Conservation (phyloP, 2,113 vertebrate genomes). For the Lepidothrix coronata region DNA sequence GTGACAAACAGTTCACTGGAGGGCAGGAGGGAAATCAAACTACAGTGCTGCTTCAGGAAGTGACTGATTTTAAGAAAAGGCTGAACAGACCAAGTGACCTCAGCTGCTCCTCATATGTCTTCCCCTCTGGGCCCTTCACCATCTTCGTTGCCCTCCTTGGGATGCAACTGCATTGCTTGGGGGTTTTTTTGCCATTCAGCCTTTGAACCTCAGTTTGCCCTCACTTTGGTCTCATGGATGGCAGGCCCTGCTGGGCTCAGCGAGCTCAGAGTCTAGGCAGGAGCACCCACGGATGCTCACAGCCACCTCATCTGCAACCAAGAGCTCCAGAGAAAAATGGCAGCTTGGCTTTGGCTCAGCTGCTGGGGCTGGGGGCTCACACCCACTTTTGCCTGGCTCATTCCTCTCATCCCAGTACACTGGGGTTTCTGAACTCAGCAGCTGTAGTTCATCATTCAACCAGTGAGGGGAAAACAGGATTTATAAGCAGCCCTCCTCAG, state of each 20-base stretch:
- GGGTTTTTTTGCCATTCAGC: not conserved
- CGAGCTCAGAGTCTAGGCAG: accelerated
- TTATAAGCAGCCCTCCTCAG: not conserved
- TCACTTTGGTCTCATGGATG: not conserved
- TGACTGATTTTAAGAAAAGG: not conserved
- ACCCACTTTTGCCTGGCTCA: accelerated
- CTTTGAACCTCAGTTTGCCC: not conserved
- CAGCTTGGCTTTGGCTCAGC: not conserved
- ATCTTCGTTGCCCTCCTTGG: not conserved
- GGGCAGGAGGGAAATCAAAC: not conserved
- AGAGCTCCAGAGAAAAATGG: not conserved
- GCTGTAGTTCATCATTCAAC: not conserved
- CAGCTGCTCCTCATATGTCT: not conserved
- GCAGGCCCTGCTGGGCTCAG: not conserved
- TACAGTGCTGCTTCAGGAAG: not conserved
- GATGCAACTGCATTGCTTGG: not conserved
- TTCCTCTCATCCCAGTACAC: not conserved
- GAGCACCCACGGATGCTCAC: accelerated
- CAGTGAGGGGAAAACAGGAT: not conserved
- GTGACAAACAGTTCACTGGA: not conserved
- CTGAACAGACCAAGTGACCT: not conserved
- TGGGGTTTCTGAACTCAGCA: accelerated
- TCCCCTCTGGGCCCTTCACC: not conserved
- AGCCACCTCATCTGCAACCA: accelerated
- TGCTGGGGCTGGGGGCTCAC: not conserved